Base-by-base conservation (phyloP, 2,888 invertebrate genomes). In the Pachymerium ferrugineum region DNA sequence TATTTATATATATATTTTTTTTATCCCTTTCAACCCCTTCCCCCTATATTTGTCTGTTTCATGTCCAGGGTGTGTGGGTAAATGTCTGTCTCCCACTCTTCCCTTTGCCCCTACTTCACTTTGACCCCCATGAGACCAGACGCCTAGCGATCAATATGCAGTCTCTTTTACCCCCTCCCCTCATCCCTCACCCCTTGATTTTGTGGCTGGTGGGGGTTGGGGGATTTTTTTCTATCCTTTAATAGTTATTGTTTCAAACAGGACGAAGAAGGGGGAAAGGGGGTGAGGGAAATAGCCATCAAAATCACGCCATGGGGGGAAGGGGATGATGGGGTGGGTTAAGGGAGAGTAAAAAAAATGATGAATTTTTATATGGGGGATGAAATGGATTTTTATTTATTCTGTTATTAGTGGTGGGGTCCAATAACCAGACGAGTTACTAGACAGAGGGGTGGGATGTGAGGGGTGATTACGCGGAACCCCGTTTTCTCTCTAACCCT, bases 71-170 rank as follows among this genome's bases (percentile, higher is more conserved):
- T 22, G 47, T 47, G 47, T 22, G 47, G 12, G 33, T 47, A 47
- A 47, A 47, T 22, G 47, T 47, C 47, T 47, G 47, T 47, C 47
- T 47, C 47, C 47, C 47, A 47, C 47, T 47, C 47, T 47, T 47
- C 47, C n/a, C 47, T 47, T 47, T 19, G 47, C 47, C 47, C 47
- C 47, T 47, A 47, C 47, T 47, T 47, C 47, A 47, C 47, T 47
- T 47, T 47, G 47, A 47, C 47, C 47, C 47, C 47, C 47, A 47
- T 47, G 47, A 47, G 47, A 47, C 47, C 47, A 47, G 47, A 47
- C 47, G 47, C 47, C 47, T 47, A 5, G 47, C 47, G 47, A 47
- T 47, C 47, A 47, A 47, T 47, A 47, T 47, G 47, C 47, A 47
- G 47, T 47, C 47, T 47, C 16, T 22, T 47, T 22, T 47, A 22